Conservation (phyloP, 2,797 vertebrate genomes). For the Momotus momota region DNA sequence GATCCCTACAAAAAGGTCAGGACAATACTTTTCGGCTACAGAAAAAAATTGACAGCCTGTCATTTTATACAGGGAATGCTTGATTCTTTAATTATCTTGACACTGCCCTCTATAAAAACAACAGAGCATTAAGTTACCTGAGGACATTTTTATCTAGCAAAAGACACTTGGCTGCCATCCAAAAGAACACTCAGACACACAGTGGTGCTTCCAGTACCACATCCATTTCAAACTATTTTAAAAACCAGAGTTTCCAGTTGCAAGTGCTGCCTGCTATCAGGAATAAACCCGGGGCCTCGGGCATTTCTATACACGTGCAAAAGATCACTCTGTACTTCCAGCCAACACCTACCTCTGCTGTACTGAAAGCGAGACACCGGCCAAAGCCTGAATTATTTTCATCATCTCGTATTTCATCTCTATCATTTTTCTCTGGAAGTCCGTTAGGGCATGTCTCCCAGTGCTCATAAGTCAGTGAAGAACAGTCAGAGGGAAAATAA, state of each 20-base stretch:
- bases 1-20: neutral
- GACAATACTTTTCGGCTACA: neutral
- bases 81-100: neutral
- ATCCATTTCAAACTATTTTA: neutral
- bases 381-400: neutral
- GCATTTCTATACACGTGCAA: neutral
- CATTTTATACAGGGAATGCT: neutral
- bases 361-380: neutral
- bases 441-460: neutral
- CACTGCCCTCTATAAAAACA: neutral
- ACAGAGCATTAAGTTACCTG: neutral
- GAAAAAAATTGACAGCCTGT: neutral
- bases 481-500: accelerated
- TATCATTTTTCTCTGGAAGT: neutral
- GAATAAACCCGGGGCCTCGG: neutral
- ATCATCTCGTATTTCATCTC: accelerated
- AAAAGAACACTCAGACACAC: neutral
- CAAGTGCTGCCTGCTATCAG: neutral
- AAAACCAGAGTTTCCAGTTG: neutral
- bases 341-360: neutral
- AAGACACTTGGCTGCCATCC: neutral
- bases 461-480: accelerated
- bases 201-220: neutral
- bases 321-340: neutral
- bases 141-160: neutral